A percentile compares a stretch with the other conserved stretches of the same genome.
phyloP scores from a whole-genome alignment of 1,140 invertebrate genomes.

The Tetramorium simillimum region DNA sequence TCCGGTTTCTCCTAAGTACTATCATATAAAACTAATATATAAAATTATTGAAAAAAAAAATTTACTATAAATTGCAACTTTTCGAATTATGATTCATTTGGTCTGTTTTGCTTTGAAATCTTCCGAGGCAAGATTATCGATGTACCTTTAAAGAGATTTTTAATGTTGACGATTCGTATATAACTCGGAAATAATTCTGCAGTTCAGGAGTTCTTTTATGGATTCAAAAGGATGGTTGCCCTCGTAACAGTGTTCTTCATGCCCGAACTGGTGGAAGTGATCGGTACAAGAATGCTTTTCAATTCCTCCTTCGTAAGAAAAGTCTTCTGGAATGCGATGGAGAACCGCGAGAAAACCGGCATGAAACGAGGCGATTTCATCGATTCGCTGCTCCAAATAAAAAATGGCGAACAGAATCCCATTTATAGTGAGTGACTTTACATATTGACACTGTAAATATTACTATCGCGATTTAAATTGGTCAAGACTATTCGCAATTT shows the following conservation, averaged over 20 bases:
- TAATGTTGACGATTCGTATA: neutral
- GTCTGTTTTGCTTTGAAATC: neutral
- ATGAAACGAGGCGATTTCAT: conserved; percentile 81
- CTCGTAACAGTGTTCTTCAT: conserved; percentile 79
- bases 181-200: conserved; percentile 41
- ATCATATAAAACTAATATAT: neutral
- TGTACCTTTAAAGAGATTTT: neutral
- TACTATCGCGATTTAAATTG: neutral
- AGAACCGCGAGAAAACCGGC: conserved; percentile 76
- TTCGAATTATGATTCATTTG: neutral
- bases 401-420: conserved; percentile 78
- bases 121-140: neutral
- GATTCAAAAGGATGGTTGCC: conserved; percentile 82
- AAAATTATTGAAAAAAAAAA: neutral
- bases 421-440: conserved; percentile 76
- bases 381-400: conserved; percentile 80
- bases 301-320: conserved; percentile 38
- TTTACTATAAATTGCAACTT: neutral
- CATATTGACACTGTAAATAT: neutral
- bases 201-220: conserved; percentile 79
- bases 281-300: conserved; percentile 70
- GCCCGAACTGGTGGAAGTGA: conserved; percentile 77
- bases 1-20: too few species aligned
- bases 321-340: conserved; percentile 80
- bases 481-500: neutral